Evolutionary conservation across 2,888 invertebrate genomes (phyloP).

Genomic region (Acrocera orbiculus): DNA sequence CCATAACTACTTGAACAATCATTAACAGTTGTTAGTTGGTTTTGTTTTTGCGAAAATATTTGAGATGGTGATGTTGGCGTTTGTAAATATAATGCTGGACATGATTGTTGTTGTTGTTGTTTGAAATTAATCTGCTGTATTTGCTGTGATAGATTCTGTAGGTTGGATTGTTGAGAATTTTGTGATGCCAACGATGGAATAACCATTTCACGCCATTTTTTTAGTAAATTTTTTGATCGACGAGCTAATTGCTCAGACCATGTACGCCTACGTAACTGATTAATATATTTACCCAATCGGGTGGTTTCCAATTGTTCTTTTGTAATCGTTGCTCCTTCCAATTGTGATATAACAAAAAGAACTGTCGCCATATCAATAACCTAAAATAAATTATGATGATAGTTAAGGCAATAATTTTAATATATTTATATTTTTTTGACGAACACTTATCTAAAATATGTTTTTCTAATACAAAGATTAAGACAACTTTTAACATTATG

Average conservation of each 20-base stretch:
- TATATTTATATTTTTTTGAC: background rate
- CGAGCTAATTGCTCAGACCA: slow-evolving; percentile 68
- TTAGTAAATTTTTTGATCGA: slow-evolving; percentile 79
- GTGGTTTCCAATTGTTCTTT: slow-evolving; percentile 49
- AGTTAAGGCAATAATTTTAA: slow-evolving; percentile 1
- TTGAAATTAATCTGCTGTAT: slow-evolving; percentile 5
- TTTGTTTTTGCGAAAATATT: background rate
- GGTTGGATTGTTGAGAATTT: background rate
- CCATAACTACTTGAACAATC: slow-evolving; percentile 1
- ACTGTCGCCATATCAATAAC: slow-evolving; percentile 90
- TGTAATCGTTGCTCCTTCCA: slow-evolving; percentile 61
- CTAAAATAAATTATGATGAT: slow-evolving; percentile 34
- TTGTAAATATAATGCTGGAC: background rate
- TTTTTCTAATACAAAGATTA: too few species aligned
- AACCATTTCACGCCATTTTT: slow-evolving; percentile 81
- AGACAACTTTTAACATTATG: background rate
- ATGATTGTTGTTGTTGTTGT: background rate
- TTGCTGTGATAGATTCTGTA: slow-evolving; percentile 1
- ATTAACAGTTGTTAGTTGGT: too few species aligned
- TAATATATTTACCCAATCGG: slow-evolving; percentile 83
- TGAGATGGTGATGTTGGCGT: background rate
- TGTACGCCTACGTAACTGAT: slow-evolving; percentile 76
- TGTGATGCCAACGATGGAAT: slow-evolving; percentile 32
- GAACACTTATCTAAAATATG: background rate
- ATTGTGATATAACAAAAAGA: slow-evolving; percentile 77